Evolutionary conservation across 2,888 invertebrate genomes (phyloP).

Genomic region (Athrips mouffetella): DNA sequence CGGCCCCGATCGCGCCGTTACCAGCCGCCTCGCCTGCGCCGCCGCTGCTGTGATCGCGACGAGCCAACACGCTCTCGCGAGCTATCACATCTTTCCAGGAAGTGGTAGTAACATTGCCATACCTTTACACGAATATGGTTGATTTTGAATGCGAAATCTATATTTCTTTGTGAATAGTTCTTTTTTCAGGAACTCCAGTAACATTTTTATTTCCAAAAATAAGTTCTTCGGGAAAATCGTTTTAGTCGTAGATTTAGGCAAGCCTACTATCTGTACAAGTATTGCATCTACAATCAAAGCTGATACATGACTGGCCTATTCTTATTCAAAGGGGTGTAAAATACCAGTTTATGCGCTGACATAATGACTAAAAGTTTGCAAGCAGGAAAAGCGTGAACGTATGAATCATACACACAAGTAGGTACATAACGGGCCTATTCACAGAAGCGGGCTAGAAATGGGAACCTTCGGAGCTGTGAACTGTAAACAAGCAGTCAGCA

Average conservation of each 20-base stretch:
- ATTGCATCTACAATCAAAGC: too few relatives aligned
- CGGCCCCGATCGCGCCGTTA: conserved; percentile 71
- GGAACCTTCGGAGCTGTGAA: neutral
- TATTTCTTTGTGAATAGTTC: too few relatives aligned
- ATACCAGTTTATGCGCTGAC: neutral
- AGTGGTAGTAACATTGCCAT: conserved; percentile 15
- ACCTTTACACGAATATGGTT: neutral
- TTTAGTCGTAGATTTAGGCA: too few relatives aligned
- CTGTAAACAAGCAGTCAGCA: neutral
- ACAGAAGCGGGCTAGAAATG: neutral
- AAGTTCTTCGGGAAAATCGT: too few relatives aligned
- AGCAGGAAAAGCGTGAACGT: neutral
- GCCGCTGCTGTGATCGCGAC: conserved; percentile 30
- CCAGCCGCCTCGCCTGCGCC: conserved; percentile 54
- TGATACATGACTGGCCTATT: too few relatives aligned
- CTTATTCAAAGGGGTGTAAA: too few relatives aligned
- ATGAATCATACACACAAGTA: neutral
- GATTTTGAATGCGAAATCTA: too few relatives aligned
- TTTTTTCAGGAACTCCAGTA: too few relatives aligned
- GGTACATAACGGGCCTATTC: neutral
- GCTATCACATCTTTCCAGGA: conserved; percentile 10
- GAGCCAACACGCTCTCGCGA: conserved; percentile 29
- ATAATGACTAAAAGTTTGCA: neutral
- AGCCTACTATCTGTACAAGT: too few relatives aligned
- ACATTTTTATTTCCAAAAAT: too few relatives aligned